Base-by-base conservation (phyloP, 2,888 invertebrate genomes). In the Ectropis crepuscularia region DNA sequence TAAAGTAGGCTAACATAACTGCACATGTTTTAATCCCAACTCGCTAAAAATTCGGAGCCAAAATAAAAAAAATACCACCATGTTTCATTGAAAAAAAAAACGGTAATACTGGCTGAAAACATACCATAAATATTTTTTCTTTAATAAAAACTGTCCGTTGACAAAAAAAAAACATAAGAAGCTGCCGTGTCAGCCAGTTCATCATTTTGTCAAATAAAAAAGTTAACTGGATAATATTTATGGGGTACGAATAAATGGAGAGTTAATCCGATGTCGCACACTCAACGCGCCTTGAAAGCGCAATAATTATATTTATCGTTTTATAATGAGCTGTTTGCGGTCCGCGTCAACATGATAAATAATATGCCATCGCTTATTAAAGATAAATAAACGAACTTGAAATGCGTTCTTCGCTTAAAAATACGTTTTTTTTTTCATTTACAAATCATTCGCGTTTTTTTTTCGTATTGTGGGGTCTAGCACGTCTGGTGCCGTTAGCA, bases 271-370 rank as follows among this genome's bases (percentile, higher is more conserved):
- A 78, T 86, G 88, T 86, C 87, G 81, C 80, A 79, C 76, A 77
- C 84, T 85, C 81, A 79, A 77, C 73, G 77, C 73, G 78, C 83
- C 82, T 78, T 90, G 88, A 89, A 90, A 85, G 86, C 81, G 72
- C 74, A 80, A 82, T 90, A 89, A 90, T 91, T 89, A 90, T 89
- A 91, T 91, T 92, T 92, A 92, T 91, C 77, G 82, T 80, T 86
- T 88, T 92, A 86, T 91, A 89, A 92, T 92, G 91, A 90, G 89
- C 83, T 80, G 85, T 87, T 89, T 85, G 87, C 85, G 83, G 79
- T 79, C 75, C 67, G 68, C 71, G 70, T 76, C 75, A 78, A 75
- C 77, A 73, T 65, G 67, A 70, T 67, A 72, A 68, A 73, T 73
- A 75, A 54, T 59, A 53, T 66, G 39, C 16, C 37, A 58, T 46